phyloP scores from a whole-genome alignment of 2,888 invertebrate species.

The Chymomyza procnemis region DNA sequence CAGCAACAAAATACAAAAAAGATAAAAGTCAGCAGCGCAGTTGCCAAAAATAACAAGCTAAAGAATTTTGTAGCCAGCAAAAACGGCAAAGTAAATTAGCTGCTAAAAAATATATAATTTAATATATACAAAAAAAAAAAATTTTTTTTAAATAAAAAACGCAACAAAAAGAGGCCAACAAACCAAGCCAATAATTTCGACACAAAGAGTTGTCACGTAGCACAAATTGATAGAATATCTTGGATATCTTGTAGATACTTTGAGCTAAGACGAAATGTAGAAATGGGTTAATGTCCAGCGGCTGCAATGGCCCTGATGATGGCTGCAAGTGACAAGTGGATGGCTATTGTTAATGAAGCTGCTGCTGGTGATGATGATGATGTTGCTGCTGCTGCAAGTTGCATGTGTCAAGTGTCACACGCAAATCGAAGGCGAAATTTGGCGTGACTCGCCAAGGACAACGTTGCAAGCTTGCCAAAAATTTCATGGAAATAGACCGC shows the following conservation, averaged over 20 bases:
- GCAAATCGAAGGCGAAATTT: conserved; percentile 54
- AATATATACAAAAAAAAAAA: not conserved
- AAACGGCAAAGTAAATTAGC: conserved; percentile 47
- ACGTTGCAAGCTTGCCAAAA: conserved; percentile 53
- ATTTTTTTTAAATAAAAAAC: not conserved
- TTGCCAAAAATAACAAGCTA: conserved; percentile 54
- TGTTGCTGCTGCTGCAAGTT: not conserved
- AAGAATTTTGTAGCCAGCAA: conserved; percentile 25
- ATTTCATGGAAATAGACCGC: conserved; percentile 61
- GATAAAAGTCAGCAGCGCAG: not conserved
- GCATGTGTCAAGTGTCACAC: conserved; percentile 51
- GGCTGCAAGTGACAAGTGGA: conserved; percentile 17
- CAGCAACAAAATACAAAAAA: not conserved
- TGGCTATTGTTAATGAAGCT: too few species aligned
- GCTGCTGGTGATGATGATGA: not conserved
- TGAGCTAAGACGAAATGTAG: conserved; percentile 24
- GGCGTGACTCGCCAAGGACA: conserved; percentile 45
- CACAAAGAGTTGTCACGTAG: conserved; percentile 29
- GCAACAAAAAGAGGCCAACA: conserved; percentile 31
- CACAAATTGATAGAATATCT: too few species aligned
- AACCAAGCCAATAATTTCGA: conserved; percentile 49
- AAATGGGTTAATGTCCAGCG: conserved; percentile 63
- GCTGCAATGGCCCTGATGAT: conserved; percentile 42
- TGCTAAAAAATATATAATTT: not conserved
- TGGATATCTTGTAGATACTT: conserved; percentile 36